Conservation (phyloP, 2,113 vertebrate species). For the Orientallactaga bullata region DNA sequence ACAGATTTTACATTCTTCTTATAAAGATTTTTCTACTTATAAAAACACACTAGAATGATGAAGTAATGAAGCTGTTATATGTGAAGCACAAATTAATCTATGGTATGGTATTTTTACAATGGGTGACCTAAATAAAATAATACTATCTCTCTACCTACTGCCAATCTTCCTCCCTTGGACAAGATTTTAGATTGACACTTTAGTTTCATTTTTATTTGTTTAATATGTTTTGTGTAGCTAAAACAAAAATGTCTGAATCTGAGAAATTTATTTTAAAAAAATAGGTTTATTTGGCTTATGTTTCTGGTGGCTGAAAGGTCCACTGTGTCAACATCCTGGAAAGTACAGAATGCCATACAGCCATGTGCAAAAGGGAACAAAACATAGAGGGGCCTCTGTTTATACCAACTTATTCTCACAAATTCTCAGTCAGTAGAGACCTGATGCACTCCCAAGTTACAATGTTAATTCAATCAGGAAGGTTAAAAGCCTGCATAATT, state of each 20-base stretch:
- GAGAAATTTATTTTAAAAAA: too few relatives aligned
- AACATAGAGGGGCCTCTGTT: not conserved
- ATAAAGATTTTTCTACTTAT: not conserved
- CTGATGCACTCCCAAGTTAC: not conserved
- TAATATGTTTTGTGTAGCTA: not conserved
- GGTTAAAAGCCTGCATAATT: too few relatives aligned
- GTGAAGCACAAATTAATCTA: not conserved
- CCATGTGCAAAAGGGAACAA: not conserved
- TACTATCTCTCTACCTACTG: not conserved
- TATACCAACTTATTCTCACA: not conserved
- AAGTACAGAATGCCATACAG: not conserved
- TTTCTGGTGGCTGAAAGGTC: not conserved
- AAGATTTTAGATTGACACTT: not conserved
- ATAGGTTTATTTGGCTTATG: not conserved
- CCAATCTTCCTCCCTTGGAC: not conserved
- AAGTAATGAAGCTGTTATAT: not conserved
- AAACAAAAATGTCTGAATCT: not conserved
- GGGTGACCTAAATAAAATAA: not conserved
- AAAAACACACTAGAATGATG: not conserved
- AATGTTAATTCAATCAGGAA: too few relatives aligned
- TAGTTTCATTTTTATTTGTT: not conserved
- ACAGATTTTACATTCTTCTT: not conserved
- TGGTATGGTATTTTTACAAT: not conserved
- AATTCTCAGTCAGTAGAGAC: not conserved
- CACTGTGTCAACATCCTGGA: accelerated